Evolutionary conservation across 2,888 invertebrate genomes (phyloP), one percentile per base, ranked within the genome.

Genomic region (Coremacera marginata): DNA sequence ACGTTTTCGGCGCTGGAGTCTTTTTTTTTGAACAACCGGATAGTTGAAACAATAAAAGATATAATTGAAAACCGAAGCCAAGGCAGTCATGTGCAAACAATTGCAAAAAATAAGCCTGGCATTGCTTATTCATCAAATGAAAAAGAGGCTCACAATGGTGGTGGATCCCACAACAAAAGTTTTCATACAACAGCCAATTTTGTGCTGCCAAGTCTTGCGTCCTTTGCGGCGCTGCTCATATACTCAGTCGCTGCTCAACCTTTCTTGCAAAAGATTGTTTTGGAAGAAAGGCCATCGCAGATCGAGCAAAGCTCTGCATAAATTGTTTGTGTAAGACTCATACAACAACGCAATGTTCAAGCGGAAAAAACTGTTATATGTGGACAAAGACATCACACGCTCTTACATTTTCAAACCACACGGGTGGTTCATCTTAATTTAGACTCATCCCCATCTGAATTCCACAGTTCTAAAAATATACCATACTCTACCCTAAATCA

Each of bases 211-310:
- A n/a, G 0, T 25, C 9, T 16, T 77, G 73, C 52, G n/a, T 27
- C 19, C 65, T 37, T 8, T 75, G 78, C n/a, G 44, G 63, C 25
- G 49, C 68, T n/a, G 72, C 62, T 2, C 78, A 76, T 31, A 73
- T 76, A 2, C 16, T 78, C n/a, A 70, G 62, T 8, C 62, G 73
- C 5, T 76, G 76, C 60, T 57, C 78, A 25, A 44, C 0, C 19
- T 70, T 70, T 25, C 19, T 70, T 27, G 25, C 52, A 25, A 70
- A 19, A 14, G 22, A 55, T 55, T 55, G 55, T 19, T 55, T 55
- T 7, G 19, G 19, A 22, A 55, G 55, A 44, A 70, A 70, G n/a
- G n/a, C 51, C 25, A 8, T 55, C 3, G 70, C 27, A 1, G 19
- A 70, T 31, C 7, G 11, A 16, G 16, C 52, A n/a, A 70, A 55